phyloP scores from a whole-genome alignment of 2,888 invertebrate genomes.

The Sarcophaga subvicina region DNA sequence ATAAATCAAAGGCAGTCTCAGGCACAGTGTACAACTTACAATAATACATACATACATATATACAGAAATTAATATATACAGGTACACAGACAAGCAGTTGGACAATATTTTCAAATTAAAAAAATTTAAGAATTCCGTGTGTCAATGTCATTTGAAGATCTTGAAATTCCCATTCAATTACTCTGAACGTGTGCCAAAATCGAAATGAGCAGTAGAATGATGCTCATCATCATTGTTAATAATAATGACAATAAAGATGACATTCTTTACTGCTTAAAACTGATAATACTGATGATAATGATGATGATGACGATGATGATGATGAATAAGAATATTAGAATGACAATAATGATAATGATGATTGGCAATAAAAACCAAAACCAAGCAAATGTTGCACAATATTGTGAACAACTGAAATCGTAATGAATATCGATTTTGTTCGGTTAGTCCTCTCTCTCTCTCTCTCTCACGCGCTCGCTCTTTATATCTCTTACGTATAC shows the following conservation, averaged over 20 bases:
- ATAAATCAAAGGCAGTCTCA: neutral
- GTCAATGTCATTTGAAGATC: constrained; percentile 19
- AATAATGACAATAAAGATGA: constrained; percentile 13
- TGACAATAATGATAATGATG: constrained; percentile 30
- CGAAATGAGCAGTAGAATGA: constrained; percentile 5
- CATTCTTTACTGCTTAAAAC: constrained; percentile 17
- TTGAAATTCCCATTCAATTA: constrained; percentile 44
- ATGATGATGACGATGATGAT: constrained; percentile 10
- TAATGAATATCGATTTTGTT: constrained; percentile 60
- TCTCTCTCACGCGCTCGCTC: neutral
- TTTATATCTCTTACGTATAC: neutral
- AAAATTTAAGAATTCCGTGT: constrained; percentile 3
- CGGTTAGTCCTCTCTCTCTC: constrained; percentile 1
- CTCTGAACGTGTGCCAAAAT: constrained; percentile 58
- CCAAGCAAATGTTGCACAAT: constrained; percentile 40
- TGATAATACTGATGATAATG: neutral
- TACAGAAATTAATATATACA: neutral
- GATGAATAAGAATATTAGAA: neutral
- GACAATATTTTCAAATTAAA: constrained; percentile 24
- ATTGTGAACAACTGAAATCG: constrained; percentile 47
- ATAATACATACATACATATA: too few species aligned
- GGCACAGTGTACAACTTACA: neutral
- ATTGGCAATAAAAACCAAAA: constrained; percentile 55
- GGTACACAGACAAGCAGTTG: neutral
- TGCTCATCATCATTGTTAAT: neutral